Percentiles rank a stretch among this genome's conserved stretches.
Evolutionary conservation across 2,888 invertebrate species (phyloP).

Genomic region (Leucania comma): DNA sequence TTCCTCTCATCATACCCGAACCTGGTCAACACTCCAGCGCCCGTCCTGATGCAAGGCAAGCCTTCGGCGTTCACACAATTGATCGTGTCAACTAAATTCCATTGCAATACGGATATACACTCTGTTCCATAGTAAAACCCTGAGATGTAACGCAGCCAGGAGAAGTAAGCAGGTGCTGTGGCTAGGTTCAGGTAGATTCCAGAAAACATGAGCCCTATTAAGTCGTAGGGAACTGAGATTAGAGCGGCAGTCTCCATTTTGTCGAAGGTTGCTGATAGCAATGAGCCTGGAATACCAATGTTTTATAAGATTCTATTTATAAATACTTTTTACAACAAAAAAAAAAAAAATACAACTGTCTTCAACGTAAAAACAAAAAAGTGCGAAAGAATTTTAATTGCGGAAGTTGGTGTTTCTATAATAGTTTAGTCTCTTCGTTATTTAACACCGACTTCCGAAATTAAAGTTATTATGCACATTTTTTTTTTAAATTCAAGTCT

Average conservation of each 20-base stretch:
- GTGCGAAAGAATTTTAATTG: too few species aligned
- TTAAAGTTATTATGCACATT: too few species aligned
- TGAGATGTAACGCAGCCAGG: slow-evolving; percentile 92
- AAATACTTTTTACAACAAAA: too few species aligned
- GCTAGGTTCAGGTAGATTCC: slow-evolving; percentile 93
- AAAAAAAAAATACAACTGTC: too few species aligned
- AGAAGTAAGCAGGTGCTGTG: slow-evolving; percentile 87
- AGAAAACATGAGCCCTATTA: slow-evolving; percentile 92
- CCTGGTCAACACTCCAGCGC: slow-evolving; percentile 90
- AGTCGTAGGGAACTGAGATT: slow-evolving; percentile 92
- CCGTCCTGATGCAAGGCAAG: slow-evolving; percentile 91
- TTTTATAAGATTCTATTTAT: slow-evolving; percentile 36
- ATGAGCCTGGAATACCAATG: slow-evolving; percentile 87
- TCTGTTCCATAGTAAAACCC: slow-evolving; percentile 93
- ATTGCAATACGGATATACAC: slow-evolving; percentile 93
- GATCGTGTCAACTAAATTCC: slow-evolving; percentile 91
- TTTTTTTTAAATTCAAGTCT: too few species aligned
- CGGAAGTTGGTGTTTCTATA: too few species aligned
- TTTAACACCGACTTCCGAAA: too few species aligned
- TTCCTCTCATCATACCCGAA: slow-evolving; percentile 88
- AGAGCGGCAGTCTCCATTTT: slow-evolving; percentile 92
- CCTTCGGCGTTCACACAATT: slow-evolving; percentile 90
- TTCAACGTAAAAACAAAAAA: too few species aligned
- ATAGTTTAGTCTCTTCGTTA: too few species aligned
- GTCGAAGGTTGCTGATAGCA: slow-evolving; percentile 93